Evolutionary conservation across 2,113 vertebrate genomes (phyloP).

Genomic region (Corvus cornix): DNA sequence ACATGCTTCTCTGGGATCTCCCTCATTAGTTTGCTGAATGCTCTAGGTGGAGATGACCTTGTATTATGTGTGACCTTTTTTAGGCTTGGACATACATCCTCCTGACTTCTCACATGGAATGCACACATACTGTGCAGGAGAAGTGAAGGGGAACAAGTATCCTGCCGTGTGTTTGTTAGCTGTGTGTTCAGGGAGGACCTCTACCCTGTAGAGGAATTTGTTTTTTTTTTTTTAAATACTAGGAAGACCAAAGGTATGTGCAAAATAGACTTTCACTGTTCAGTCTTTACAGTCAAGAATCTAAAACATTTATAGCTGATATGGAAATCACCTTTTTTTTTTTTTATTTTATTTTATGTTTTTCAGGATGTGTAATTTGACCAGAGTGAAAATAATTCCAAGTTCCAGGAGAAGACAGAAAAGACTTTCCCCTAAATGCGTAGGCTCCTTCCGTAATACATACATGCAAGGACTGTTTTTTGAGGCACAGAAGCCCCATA

Average conservation of each 20-base stretch:
- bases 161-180: background rate
- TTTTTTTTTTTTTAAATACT: background rate
- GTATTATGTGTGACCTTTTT: background rate
- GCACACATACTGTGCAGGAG: background rate
- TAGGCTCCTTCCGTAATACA: background rate
- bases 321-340: accelerated
- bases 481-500: background rate
- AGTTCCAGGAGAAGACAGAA: background rate
- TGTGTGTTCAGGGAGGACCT: background rate
- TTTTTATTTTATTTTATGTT: background rate
- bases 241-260: background rate
- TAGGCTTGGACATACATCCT: background rate
- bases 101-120: background rate
- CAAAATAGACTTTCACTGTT: background rate
- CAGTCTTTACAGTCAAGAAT: background rate
- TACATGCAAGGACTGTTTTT: background rate
- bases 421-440: background rate
- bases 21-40: background rate
- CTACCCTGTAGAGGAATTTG: background rate
- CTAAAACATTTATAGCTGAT: background rate
- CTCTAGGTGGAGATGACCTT: background rate
- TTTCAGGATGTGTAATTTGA: background rate
- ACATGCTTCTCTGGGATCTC: background rate
- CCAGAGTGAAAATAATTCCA: background rate
- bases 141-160: background rate